These are phyloP conservation scores for Orgyia antiqua DNA, from an alignment of 2,888 invertebrate species.

Conservation along the genomic window DNA sequence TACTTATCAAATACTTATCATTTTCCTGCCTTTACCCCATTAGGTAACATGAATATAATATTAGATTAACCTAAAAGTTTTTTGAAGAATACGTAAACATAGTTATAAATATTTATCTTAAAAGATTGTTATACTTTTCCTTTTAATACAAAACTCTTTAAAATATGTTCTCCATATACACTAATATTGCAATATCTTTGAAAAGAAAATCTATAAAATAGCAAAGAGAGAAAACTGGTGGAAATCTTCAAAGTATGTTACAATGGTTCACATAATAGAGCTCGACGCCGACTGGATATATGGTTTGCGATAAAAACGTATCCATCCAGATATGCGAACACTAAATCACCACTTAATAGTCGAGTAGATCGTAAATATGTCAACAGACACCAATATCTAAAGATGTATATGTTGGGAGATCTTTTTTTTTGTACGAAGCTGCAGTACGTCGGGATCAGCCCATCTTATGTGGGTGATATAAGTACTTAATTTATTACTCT, in stretches of 20 bases:
- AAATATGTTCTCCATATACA: no score
- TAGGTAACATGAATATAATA: no score
- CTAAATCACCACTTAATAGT: conserved; percentile 77
- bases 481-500: conserved; percentile 7
- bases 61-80: no score
- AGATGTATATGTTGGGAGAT: conserved; percentile 58
- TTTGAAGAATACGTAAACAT: no score
- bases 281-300: conserved; percentile 64
- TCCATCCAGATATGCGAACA: conserved; percentile 74
- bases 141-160: no score
- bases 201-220: conserved; percentile 12
- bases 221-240: conserved; percentile 20
- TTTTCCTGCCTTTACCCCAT: no score
- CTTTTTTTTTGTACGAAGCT: conserved; percentile 39
- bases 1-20: no score
- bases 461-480: conserved; percentile 22
- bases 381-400: conserved; percentile 74
- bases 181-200: not conserved
- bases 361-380: conserved; percentile 74
- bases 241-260: conserved; percentile 31
- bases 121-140: no score
- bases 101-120: no score
- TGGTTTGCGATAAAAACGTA: conserved; percentile 73
- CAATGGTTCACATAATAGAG: conserved; percentile 64
- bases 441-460: conserved; percentile 37